These are phyloP conservation scores for Trinorchestia longiramus DNA, from an alignment of 1,140 invertebrate genomes.

Conservation along the genomic window DNA sequence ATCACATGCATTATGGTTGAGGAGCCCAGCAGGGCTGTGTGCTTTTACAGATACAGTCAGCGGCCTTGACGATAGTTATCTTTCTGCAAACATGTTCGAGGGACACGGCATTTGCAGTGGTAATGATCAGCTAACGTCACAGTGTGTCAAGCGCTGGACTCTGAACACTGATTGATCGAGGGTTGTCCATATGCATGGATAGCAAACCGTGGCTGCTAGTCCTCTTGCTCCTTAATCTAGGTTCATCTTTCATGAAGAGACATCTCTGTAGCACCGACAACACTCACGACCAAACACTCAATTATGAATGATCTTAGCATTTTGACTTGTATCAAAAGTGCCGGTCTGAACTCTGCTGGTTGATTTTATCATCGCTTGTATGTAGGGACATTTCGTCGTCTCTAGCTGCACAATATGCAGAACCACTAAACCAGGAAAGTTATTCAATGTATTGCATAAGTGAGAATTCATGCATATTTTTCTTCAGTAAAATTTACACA, in stretches of 20 bases:
- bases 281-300: not conserved
- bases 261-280: not conserved
- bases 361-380: not conserved
- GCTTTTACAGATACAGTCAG: not conserved
- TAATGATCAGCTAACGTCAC: not conserved
- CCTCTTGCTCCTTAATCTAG: not conserved
- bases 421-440: not conserved
- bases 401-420: not conserved
- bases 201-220: not conserved
- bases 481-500: not conserved
- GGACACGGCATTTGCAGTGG: slow-evolving; percentile 4
- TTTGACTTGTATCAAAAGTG: not conserved
- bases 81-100: not conserved
- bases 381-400: not conserved
- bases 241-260: not conserved
- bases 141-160: not conserved
- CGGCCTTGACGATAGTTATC: not conserved
- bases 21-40: not conserved
- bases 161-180: slow-evolving; percentile 6
- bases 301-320: not conserved
- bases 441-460: not conserved
- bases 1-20: not conserved
- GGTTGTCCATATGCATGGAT: not conserved
- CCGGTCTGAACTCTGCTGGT: not conserved
- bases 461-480: not conserved